Base-by-base conservation (phyloP, 2,797 vertebrate genomes). In the Lates japonicus region DNA sequence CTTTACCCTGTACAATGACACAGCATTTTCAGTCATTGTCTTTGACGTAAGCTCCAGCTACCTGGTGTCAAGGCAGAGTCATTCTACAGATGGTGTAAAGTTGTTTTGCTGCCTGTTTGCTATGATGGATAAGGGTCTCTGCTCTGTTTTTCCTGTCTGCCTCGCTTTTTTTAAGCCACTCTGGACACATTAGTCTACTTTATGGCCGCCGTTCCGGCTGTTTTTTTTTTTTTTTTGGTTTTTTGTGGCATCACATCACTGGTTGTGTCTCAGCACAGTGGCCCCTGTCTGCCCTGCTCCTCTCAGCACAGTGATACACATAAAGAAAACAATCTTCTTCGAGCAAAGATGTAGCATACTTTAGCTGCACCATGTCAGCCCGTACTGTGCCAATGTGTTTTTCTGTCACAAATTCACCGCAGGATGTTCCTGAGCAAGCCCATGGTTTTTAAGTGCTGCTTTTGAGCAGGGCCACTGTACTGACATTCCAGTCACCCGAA, bases 131-230 rank as follows among this genome's bases (percentile, higher is more conserved):
- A 61, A 85, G 70, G 74, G 74, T 60, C 73, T 59, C 25, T 64
- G 72, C 71, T 83, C 74, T 79, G 68, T 86, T 87, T 81, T 82
- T 70, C 58, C 84, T 84, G 78, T 76, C 81, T 87, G 70, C 66
- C 78, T 87, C 3, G 13, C 33, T 70, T 80, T 70, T 82, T 75
- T 67, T 59, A 85, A 84, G 86, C 77, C 85, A 80, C 84, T 91
- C 82, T 80, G 83, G 88, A 88, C 86, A 83, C 88, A 89, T 93
- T 87, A 85, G 76, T 88, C 69, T 87, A 22, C 61, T 90, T 90
- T 87, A 90, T 85, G 64, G 64, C 74, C 0, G 16, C 25, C 33
- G 44, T 70, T 82, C 49, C 46, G 64, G 69, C 60, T 69, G 16
- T 52, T 81, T 66, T 41, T 46, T 54, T 37, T 35, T 66, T 51